Percentiles rank a stretch among this genome's conserved stretches.
Evolutionary conservation across 2,113 vertebrate species (phyloP).

Genomic region (Oriolus oriolus): DNA sequence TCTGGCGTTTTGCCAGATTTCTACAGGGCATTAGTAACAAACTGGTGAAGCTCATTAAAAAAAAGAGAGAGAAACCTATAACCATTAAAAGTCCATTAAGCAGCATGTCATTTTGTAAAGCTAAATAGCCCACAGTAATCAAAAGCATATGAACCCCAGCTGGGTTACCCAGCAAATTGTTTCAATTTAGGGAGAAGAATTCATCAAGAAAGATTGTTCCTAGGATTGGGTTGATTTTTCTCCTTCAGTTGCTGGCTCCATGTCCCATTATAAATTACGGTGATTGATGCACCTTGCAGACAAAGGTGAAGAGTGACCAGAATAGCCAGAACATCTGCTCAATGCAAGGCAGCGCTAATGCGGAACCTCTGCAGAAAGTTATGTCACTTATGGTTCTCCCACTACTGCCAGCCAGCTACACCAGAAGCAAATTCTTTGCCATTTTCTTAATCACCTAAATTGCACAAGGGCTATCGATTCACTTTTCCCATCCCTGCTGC

Average conservation of each 20-base stretch:
- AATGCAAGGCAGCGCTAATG: constrained; percentile 47
- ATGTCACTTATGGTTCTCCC: constrained; percentile 9
- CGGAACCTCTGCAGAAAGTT: constrained; percentile 51
- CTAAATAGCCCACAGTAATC: constrained; percentile 99
- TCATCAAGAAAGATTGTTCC: constrained; percentile 95
- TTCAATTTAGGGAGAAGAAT: constrained; percentile 93
- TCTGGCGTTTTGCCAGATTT: constrained; percentile 90
- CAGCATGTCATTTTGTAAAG: constrained; percentile 99
- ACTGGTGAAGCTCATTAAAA: constrained; percentile 99
- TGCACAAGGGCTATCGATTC: neutral
- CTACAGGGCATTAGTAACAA: constrained; percentile 98
- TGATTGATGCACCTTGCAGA: constrained; percentile 81
- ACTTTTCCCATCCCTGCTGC: neutral
- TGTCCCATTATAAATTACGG: constrained; percentile 80
- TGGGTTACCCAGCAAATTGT: constrained; percentile 96
- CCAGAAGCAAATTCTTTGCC: neutral
- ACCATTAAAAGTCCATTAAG: constrained; percentile 99
- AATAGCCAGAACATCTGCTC: constrained; percentile 73
- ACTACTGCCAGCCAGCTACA: constrained; percentile 18
- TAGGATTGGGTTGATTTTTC: constrained; percentile 88
- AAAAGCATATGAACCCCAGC: constrained; percentile 99
- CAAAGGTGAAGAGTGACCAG: constrained; percentile 81
- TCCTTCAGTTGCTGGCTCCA: constrained; percentile 78
- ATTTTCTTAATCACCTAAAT: neutral
- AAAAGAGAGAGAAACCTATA: constrained; percentile 92